Conservation (phyloP, 2,797 vertebrate genomes). For the Holocentrus rufus region DNA sequence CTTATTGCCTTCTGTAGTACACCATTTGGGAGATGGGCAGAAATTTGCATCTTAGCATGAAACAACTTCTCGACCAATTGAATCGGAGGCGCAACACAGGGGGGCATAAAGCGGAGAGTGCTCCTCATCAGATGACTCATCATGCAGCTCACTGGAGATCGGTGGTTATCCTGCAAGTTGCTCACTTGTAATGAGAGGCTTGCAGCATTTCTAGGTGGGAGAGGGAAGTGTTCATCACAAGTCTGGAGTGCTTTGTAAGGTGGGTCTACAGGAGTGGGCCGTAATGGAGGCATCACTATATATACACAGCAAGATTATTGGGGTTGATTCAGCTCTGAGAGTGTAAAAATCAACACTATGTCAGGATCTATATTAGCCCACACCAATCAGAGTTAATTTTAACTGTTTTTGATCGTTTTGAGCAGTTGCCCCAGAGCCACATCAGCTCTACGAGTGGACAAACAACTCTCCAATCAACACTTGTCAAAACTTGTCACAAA, state of each 20-base stretch:
- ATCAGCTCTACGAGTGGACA: constrained; percentile 17
- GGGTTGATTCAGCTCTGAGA: constrained; percentile 10
- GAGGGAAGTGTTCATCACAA: background rate
- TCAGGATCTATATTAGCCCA: constrained; percentile 2
- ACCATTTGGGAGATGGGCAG: background rate
- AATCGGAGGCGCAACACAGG: background rate
- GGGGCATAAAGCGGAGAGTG: background rate
- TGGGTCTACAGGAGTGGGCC: constrained; percentile 5
- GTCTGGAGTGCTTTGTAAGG: constrained; percentile 10
- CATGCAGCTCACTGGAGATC: constrained; percentile 6
- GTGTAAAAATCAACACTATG: constrained; percentile 22
- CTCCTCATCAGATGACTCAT: constrained; percentile 34
- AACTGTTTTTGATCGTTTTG: constrained; percentile 12
- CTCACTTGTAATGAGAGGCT: constrained; percentile 30
- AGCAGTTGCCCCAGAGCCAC: constrained; percentile 6
- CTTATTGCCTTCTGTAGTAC: constrained; percentile 12
- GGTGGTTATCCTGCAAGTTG: constrained; percentile 22
- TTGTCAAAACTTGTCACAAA: constrained; percentile 13
- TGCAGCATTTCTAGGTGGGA: background rate
- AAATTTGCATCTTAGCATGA: constrained; percentile 5
- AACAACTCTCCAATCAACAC: constrained; percentile 14
- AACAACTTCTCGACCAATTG: constrained; percentile 8
- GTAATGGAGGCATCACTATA: constrained; percentile 5
- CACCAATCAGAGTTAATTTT: constrained; percentile 22
- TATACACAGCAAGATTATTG: constrained; percentile 1